Evolutionary conservation across 2,797 vertebrate species (phyloP).

Genomic region (Limosa lapponica): DNA sequence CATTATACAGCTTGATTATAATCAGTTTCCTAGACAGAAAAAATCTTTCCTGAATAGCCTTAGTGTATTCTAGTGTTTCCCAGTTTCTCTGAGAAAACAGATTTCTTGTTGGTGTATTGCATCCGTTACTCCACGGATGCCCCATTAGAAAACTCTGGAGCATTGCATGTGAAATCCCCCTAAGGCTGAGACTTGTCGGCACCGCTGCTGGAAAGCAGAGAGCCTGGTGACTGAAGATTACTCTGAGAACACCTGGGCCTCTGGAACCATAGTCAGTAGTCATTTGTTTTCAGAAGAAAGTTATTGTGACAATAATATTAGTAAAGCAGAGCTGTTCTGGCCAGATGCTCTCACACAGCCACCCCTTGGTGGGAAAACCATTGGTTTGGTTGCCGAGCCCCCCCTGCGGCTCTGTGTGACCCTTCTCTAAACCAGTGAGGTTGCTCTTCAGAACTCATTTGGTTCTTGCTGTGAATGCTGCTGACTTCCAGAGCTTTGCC

Average conservation of each 20-base stretch:
- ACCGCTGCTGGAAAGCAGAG: neutral
- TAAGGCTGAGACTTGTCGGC: rapidly evolving
- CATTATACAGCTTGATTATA: neutral
- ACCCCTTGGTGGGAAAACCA: rapidly evolving
- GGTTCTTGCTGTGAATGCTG: neutral
- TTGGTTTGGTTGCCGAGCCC: neutral
- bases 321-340: neutral
- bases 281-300: neutral
- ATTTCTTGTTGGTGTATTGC: neutral
- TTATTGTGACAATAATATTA: neutral
- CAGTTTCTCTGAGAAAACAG: neutral
- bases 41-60: neutral
- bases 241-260: neutral
- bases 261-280: neutral
- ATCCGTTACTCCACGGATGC: neutral
- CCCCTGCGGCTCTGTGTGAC: rapidly evolving
- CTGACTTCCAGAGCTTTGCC: neutral
- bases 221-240: too few species aligned
- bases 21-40: neutral
- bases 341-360: neutral
- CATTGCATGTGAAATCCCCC: neutral
- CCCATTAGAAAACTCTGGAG: rapidly evolving
- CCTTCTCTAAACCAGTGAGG: neutral
- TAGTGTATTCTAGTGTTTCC: neutral
- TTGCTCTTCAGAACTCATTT: neutral